A percentile compares a stretch with the other conserved stretches of the same genome.
Conservation (phyloP, 1,140 invertebrate species). For the Saccostrea glomerata region DNA sequence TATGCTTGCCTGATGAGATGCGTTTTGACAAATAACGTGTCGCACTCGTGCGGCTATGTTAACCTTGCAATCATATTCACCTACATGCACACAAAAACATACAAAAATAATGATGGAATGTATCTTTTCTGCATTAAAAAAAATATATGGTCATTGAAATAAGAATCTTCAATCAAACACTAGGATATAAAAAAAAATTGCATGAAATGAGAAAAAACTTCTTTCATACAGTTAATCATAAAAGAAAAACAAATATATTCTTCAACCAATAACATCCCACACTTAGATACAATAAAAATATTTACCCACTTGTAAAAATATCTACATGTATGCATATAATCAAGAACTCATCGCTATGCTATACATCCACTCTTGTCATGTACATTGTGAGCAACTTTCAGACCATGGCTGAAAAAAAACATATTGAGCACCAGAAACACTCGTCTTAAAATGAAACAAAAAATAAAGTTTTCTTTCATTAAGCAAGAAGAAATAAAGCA, state of each 20-base stretch:
- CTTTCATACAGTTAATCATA: background rate
- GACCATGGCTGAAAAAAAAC: background rate
- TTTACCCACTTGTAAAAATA: background rate
- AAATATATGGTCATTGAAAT: background rate
- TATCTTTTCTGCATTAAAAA: background rate
- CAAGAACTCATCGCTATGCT: background rate
- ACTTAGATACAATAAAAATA: background rate
- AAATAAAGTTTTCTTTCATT: slow-evolving; percentile 6
- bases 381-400: slow-evolving; percentile 23
- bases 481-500: slow-evolving; percentile 29
- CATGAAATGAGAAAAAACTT: background rate
- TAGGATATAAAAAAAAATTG: background rate
- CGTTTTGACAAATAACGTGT: background rate
- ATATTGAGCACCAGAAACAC: background rate
- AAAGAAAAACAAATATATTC: background rate
- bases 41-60: background rate
- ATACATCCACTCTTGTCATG: background rate
- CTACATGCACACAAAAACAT: background rate
- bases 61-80: background rate
- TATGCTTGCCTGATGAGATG: background rate
- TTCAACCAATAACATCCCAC: background rate
- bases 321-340: background rate
- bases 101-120: slow-evolving; percentile 15
- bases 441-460: background rate
- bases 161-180: background rate